Evolutionary conservation across 2,113 vertebrate genomes (phyloP).

Genomic region (Notarius quadriscutis): DNA sequence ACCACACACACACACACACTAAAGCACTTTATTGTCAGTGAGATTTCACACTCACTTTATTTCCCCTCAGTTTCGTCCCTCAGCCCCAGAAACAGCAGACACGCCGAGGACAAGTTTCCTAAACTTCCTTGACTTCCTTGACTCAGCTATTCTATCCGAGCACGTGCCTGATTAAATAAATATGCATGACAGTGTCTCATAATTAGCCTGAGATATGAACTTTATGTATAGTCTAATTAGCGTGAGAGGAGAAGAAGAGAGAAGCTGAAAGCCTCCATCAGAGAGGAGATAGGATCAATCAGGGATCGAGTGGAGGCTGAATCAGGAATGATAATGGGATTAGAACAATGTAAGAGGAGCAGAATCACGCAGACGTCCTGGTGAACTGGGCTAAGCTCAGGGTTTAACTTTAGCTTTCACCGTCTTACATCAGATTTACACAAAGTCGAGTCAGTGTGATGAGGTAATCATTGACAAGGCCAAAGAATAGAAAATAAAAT

Average conservation of each 20-base stretch:
- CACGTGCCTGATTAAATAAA: slow-evolving; percentile 43
- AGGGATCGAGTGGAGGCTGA: slow-evolving; percentile 12
- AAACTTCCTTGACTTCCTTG: background rate
- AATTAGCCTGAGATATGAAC: slow-evolving; percentile 50
- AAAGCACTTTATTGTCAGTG: background rate
- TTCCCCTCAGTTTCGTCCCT: background rate
- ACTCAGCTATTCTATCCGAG: background rate
- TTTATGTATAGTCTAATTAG: slow-evolving; percentile 49
- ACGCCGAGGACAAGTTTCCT: background rate
- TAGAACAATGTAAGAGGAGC: background rate
- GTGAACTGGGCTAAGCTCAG: background rate
- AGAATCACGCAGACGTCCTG: background rate
- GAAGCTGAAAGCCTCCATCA: slow-evolving; percentile 32
- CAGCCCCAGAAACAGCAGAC: background rate
- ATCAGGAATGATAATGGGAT: slow-evolving; percentile 15
- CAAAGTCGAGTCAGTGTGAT: background rate
- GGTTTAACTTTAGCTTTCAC: background rate
- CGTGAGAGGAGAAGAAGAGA: background rate
- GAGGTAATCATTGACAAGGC: background rate
- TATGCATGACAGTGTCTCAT: slow-evolving; percentile 45
- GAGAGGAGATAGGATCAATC: slow-evolving; percentile 31
- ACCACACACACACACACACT: background rate
- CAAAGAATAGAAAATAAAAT: background rate
- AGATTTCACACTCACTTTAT: background rate
- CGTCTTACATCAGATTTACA: slow-evolving; percentile 5